These are phyloP conservation scores for Euplagia quadripunctaria DNA, from an alignment of 2,888 invertebrate genomes.

Conservation along the genomic window DNA sequence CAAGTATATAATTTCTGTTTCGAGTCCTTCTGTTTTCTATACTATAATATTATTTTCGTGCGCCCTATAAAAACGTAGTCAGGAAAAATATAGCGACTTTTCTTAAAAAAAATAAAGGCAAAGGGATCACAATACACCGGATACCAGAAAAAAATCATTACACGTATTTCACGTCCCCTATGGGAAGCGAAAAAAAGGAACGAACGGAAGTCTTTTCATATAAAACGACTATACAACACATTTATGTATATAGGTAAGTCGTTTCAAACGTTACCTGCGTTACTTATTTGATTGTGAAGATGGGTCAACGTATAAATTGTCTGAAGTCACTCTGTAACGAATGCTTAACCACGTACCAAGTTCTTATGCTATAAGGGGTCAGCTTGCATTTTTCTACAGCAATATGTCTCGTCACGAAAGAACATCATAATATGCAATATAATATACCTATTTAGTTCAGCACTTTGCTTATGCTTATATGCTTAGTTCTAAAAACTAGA, in stretches of 20 bases:
- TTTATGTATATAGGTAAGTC: constrained; percentile 24
- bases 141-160: constrained; percentile 37
- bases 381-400: neutral
- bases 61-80: neutral
- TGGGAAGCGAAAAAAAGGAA: constrained; percentile 34
- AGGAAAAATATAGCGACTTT: neutral
- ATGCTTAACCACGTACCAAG: constrained; percentile 18
- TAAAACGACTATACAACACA: constrained; percentile 23
- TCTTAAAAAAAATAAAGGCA: constrained; percentile 8
- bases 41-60: no score
- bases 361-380: neutral
- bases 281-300: constrained; percentile 33
- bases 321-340: constrained; percentile 4
- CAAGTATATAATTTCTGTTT: no score
- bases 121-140: constrained; percentile 4
- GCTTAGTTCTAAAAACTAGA: no score
- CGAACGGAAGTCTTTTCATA: constrained; percentile 28
- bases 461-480: no score
- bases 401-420: neutral
- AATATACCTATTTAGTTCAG: no score
- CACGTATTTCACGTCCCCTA: constrained; percentile 45
- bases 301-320: constrained; percentile 31
- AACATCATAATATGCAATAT: neutral
- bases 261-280: constrained; percentile 31
- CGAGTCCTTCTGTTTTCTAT: no score